Evolutionary conservation across 2,888 invertebrate genomes (phyloP), one percentile per base, ranked within the genome.

Genomic region (Sesia bembeciformis): DNA sequence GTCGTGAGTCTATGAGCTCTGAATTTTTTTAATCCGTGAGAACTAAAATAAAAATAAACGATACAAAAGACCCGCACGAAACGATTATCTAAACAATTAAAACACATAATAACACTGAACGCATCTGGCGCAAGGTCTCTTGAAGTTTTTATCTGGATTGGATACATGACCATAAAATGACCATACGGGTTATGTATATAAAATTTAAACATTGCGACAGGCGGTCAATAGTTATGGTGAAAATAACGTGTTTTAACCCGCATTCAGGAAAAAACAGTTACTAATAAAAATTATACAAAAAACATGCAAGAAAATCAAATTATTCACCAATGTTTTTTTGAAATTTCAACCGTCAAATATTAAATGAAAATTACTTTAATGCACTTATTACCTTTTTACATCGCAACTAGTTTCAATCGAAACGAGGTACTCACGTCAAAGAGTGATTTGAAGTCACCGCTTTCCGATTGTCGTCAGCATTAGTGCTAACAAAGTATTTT

Each of bases 91-190:
- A 60, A 60, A 58, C 55, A 59, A 60, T 50, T 52, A 53, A 59
- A 52, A 60, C 53, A 58, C 42, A 60, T 59, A 57, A 65, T 55
- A 59, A 64, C 63, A 64, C 56, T 54, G 53, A 58, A 54, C 53
- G 51, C 57, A 61, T 58, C 57, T 46, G 57, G 59, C 57, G 58
- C 58, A 57, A 52, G 54, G 53, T 58, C 52, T 49, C 51, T 54
- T 53, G 38, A 5, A 40, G 40, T 53, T 8, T 52, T 23, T 23
- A 42, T 40, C 6, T 52, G 43, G 39, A 42, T 52, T 54, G 41
- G 8, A 54, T 59, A 58, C 54, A 54, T n/a, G n/a, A 23, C 46
- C 8, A 5, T 23, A 46, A n/a, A 46, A 46, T 46, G 7, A 46
- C 23, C n/a, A 8, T 8, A 4, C n/a, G 46, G 5, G 23, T 46